phyloP scores from a whole-genome alignment of 2,888 invertebrate species.

The Eristalinus sepulchralis region DNA sequence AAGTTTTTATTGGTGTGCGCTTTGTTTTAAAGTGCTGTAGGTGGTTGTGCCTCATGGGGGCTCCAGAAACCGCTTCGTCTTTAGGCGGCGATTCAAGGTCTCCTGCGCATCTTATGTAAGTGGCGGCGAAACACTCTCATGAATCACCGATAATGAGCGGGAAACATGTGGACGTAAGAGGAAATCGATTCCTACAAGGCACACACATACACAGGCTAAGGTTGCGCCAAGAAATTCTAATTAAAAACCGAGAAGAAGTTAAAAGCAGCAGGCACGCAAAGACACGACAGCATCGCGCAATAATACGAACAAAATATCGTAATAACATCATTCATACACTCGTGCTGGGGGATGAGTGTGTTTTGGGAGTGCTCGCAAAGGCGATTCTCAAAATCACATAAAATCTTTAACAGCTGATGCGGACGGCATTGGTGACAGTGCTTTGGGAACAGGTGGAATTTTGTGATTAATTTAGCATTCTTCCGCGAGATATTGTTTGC shows the following conservation, averaged over 20 bases:
- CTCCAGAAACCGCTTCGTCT: constrained; percentile 7
- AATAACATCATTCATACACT: constrained; percentile 28
- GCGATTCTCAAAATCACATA: constrained; percentile 45
- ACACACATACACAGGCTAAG: constrained; percentile 44
- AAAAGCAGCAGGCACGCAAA: constrained; percentile 28
- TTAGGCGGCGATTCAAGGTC: constrained; percentile 59
- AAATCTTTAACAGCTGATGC: constrained; percentile 58
- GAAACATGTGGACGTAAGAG: constrained; percentile 7
- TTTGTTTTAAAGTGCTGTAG: constrained; percentile 9
- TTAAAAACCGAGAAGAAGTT: constrained; percentile 51
- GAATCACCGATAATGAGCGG: constrained; percentile 36
- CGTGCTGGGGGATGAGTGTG: background rate
- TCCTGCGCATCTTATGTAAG: constrained; percentile 38
- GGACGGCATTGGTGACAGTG: constrained; percentile 1
- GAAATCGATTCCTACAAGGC: constrained; percentile 35
- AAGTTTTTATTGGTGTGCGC: background rate
- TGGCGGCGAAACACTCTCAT: constrained; percentile 8
- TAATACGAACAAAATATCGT: constrained; percentile 1
- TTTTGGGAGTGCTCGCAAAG: background rate
- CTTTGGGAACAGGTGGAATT: background rate
- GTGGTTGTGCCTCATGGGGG: constrained; percentile 1
- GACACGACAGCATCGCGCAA: background rate
- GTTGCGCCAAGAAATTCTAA: constrained; percentile 58
- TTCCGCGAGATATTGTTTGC: background rate
- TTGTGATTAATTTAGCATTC: background rate